phyloP scores from a whole-genome alignment of 23 tunicate species.

The Ciona savignyi region DNA sequence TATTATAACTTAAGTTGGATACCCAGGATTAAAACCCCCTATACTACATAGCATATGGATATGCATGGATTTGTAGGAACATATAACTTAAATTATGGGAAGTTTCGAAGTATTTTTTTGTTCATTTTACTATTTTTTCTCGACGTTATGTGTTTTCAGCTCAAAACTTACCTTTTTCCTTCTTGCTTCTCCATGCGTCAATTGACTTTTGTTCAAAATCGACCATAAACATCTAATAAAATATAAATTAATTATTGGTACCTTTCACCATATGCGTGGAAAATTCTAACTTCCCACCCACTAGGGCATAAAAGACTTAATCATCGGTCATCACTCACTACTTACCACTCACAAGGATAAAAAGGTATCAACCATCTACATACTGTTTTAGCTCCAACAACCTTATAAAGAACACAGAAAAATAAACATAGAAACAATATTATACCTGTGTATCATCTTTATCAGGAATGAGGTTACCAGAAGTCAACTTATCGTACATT shows the following conservation, averaged over 20 bases:
- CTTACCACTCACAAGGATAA: too few species aligned
- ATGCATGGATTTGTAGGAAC: neutral
- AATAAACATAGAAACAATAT: neutral
- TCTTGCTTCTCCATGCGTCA: constrained; percentile 70
- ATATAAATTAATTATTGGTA: neutral
- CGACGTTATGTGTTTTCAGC: neutral
- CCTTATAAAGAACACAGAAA: neutral
- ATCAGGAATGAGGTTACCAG: constrained; percentile 76
- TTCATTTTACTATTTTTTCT: neutral
- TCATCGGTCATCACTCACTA: too few species aligned
- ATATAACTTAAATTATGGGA: neutral
- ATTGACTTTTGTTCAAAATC: constrained; percentile 93
- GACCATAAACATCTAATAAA: constrained; percentile 55
- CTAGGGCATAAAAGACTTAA: too few species aligned
- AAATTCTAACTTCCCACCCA: too few species aligned
- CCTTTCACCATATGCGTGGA: neutral
- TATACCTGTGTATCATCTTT: constrained; percentile 42
- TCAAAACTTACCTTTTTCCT: constrained; percentile 24
- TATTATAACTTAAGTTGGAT: too few species aligned
- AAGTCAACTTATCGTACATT: constrained; percentile 78
- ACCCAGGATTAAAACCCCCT: too few species aligned
- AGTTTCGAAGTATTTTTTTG: neutral
- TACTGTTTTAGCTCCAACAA: neutral
- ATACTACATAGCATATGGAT: neutral
- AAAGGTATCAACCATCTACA: too few species aligned